A percentile compares a stretch with the other conserved stretches of the same genome.
Conservation (phyloP, 2,797 vertebrate genomes). For the Phrynocephalus forsythii region DNA sequence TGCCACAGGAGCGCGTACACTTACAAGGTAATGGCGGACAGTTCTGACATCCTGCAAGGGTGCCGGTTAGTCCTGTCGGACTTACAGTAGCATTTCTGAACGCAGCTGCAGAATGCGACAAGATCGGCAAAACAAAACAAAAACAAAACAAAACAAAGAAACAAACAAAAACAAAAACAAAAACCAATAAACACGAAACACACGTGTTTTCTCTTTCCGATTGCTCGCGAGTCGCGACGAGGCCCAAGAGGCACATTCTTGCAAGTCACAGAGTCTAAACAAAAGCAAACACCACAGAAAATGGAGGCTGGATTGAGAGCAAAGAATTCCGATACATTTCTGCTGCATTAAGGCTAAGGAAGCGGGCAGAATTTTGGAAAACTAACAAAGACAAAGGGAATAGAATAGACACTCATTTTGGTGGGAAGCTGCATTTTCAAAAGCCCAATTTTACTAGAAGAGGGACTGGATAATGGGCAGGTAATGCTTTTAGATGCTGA, state of each 20-base stretch:
- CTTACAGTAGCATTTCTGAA: conserved; percentile 99
- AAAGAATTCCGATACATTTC: conserved; percentile 15
- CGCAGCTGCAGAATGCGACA: conserved; percentile 99
- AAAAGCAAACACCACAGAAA: not conserved
- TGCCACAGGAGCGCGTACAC: conserved; percentile 82
- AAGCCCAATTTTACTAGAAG: not conserved
- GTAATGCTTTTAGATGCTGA: conserved; percentile 13
- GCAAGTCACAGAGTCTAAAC: conserved; percentile 50
- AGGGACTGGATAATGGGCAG: not conserved
- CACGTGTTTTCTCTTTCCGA: conserved; percentile 45
- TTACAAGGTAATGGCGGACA: conserved; percentile 99
- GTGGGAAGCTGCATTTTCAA: not conserved
- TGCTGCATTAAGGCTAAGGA: not conserved
- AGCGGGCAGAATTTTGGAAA: conserved; percentile 10
- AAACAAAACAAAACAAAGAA: conserved; percentile 42
- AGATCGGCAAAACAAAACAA: conserved; percentile 83
- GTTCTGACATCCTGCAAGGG: conserved; percentile 99
- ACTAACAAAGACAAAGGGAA: not conserved
- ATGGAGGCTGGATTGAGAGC: conserved; percentile 49
- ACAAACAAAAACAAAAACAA: not conserved
- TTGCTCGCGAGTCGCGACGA: conserved; percentile 76
- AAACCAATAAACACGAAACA: not conserved
- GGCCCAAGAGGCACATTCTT: conserved; percentile 66
- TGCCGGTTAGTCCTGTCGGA: conserved; percentile 97
- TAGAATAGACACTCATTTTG: not conserved